Base-by-base conservation (phyloP, 1,140 invertebrate genomes). In the Lasioglossum baleicum region DNA sequence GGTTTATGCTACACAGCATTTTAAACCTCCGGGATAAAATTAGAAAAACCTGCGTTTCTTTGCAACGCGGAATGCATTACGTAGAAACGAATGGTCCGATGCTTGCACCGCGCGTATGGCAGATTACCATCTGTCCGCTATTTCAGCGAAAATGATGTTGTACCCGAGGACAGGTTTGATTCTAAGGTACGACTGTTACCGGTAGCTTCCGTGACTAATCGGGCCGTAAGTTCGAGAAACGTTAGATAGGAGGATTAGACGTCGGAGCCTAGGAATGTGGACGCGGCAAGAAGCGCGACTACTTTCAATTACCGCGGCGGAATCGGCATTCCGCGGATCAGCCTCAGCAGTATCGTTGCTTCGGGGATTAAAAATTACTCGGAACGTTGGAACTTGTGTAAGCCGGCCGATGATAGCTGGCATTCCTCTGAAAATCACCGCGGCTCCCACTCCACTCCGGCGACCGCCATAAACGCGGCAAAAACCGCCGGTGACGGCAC, bases 371-470 rank as follows among this genome's bases (percentile, higher is more conserved):
- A 83, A 81, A 83, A 44, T 73, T 72, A 31, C 35, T 22, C 58
- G 58, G 35, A 75, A 72, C 56, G 22, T 22, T 51, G 58, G 35
- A 75, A 72, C 56, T 84, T 40, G 58, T 71, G 44, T 61, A 75
- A 83, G 15, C 35, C 35, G n/a, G 13, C 58, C 53, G 71, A 75
- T 66, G 78, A 56, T 75, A 48, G 64, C 58, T 64, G 42, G 31
- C 56, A 75, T 81, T 76, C 48, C 77, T 75, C 51, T 80, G 58
- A 35, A 83, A 83, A 48, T 48, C 44, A 48, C 44, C 44, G 44
- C 44, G 44, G 44, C 44, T 48, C 44, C 44, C 44, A 48, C 44
- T 48, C 44, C 44, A 10, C 44, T 79, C 75, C n/a, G 44, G 58
- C 67, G 60, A 56, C 35, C 17, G 11, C 20, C 51, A 42, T 74